Evolutionary conservation across 2,888 invertebrate species (phyloP).

Genomic region (Ernsta delagoae): DNA sequence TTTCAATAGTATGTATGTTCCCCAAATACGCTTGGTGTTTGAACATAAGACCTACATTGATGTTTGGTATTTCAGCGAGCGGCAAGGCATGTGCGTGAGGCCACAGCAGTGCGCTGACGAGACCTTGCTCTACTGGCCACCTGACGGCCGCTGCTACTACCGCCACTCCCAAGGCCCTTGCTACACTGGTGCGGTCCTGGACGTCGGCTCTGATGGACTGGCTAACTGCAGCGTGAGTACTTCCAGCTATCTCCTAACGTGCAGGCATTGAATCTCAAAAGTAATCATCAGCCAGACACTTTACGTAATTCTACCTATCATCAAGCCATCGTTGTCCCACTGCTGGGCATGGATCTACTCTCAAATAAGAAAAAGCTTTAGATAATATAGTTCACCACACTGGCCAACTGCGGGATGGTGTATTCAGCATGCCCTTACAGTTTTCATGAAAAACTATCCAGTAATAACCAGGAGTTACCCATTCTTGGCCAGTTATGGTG

Average conservation of each 20-base stretch:
- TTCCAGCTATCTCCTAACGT: neutral
- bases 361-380: no score
- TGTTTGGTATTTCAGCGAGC: slow-evolving; percentile 57
- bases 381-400: no score
- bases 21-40: neutral
- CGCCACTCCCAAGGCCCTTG: slow-evolving; percentile 90
- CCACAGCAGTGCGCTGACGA: slow-evolving; percentile 87
- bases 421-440: no score
- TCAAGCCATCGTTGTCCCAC: no score
- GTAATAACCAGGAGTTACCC: no score
- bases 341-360: no score
- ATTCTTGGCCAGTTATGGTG: no score
- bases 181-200: slow-evolving; percentile 88
- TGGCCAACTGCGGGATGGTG: no score
- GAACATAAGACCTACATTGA: neutral
- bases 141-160: slow-evolving; percentile 90
- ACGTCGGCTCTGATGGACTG: slow-evolving; percentile 84
- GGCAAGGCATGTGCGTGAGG: slow-evolving; percentile 90
- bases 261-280: neutral
- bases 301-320: no score
- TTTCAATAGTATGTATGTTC: no score
- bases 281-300: no score
- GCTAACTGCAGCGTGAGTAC: slow-evolving; percentile 86
- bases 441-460: no score
- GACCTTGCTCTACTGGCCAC: slow-evolving; percentile 90